phyloP scores from a whole-genome alignment of 2,888 invertebrate genomes.

The Diarsia dahlii region DNA sequence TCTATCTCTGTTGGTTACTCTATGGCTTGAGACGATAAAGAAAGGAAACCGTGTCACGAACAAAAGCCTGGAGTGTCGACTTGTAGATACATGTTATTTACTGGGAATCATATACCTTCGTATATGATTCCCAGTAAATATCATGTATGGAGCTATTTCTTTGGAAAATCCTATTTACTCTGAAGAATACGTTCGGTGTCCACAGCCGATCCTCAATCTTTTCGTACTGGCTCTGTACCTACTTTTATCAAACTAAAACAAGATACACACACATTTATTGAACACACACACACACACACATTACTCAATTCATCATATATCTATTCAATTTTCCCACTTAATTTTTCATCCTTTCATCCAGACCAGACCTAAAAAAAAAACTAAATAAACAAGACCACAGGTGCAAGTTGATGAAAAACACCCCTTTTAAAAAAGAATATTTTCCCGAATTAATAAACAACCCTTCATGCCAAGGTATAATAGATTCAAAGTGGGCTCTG shows the following conservation, averaged over 20 bases:
- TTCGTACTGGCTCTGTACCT: not conserved
- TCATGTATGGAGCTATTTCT: too few relatives aligned
- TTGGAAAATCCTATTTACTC: not conserved
- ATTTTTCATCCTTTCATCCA: slow-evolving; percentile 32
- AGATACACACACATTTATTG: too few relatives aligned
- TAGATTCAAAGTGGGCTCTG: slow-evolving; percentile 60
- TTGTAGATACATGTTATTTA: slow-evolving; percentile 54
- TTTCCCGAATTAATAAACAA: slow-evolving; percentile 61
- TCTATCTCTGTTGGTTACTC: slow-evolving; percentile 20
- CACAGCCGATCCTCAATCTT: not conserved
- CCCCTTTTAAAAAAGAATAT: slow-evolving; percentile 59
- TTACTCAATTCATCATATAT: not conserved
- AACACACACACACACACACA: too few relatives aligned
- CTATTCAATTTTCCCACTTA: slow-evolving; percentile 8
- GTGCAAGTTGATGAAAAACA: slow-evolving; percentile 61
- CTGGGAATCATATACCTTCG: slow-evolving; percentile 30
- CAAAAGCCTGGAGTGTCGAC: slow-evolving; percentile 49
- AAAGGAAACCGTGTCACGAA: slow-evolving; percentile 66
- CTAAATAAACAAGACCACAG: slow-evolving; percentile 49
- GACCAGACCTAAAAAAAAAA: slow-evolving; percentile 39
- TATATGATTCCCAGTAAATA: too few relatives aligned
- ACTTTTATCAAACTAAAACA: not conserved
- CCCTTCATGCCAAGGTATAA: slow-evolving; percentile 57
- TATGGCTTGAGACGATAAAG: slow-evolving; percentile 46
- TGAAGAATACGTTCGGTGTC: not conserved